Evolutionary conservation across 1,140 invertebrate species (phyloP).

Genomic region (Aphaenogaster ashmeadi): DNA sequence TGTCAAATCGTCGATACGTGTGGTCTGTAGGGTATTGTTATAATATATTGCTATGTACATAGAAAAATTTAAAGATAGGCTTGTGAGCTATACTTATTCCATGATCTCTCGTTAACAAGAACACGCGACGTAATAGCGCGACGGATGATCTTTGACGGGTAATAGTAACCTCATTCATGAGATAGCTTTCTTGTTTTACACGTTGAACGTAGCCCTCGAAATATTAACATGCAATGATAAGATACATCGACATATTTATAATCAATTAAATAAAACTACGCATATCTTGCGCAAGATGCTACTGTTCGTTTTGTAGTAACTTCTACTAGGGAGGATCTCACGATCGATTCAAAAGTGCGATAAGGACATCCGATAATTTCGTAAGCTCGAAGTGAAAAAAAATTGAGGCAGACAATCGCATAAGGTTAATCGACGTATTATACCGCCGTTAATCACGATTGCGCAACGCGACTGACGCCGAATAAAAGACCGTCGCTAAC

Average conservation of each 20-base stretch:
- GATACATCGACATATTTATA: background rate
- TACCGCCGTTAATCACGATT: conserved; percentile 57
- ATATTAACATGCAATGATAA: background rate
- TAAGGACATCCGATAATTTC: conserved; percentile 47
- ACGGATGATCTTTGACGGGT: background rate
- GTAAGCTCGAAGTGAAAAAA: conserved; percentile 12
- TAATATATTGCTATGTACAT: background rate
- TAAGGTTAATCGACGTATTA: conserved; percentile 57
- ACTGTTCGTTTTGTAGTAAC: background rate
- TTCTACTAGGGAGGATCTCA: background rate
- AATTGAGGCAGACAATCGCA: conserved; percentile 22
- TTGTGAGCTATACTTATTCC: conserved; percentile 13
- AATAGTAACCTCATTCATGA: background rate
- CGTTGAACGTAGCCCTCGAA: background rate
- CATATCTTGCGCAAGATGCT: background rate
- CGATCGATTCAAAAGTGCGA: background rate
- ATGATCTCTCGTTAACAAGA: conserved; percentile 15
- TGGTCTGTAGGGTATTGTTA: background rate
- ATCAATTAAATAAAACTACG: conserved; percentile 6
- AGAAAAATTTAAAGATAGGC: background rate
- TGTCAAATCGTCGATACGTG: conserved; percentile 5
- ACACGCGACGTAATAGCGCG: background rate
- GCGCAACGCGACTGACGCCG: conserved; percentile 32
- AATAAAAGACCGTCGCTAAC: conserved; percentile 54
- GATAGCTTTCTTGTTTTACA: conserved; percentile 12